Evolutionary conservation across 2,113 vertebrate species (phyloP).

Genomic region (Corythornis vintsioides): DNA sequence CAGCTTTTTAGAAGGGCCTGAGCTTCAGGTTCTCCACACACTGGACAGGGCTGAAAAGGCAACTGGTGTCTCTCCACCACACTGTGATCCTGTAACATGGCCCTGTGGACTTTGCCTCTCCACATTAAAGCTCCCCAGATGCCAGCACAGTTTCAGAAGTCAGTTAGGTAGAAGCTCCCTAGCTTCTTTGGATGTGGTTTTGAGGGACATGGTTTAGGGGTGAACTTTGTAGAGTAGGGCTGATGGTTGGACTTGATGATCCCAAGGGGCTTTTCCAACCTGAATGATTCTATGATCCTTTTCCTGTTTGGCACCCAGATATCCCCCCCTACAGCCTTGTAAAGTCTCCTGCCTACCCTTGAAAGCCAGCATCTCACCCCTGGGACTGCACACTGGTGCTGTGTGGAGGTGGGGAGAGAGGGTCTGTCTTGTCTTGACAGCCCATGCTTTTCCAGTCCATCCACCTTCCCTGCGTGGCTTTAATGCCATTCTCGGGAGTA

Average conservation of each 20-base stretch:
- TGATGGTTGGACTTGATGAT: too few relatives aligned
- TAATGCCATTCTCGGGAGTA: not conserved
- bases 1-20: not conserved
- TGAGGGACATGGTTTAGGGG: too few relatives aligned
- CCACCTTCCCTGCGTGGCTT: fast-evolving
- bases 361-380: not conserved
- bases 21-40: not conserved
- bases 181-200: not conserved
- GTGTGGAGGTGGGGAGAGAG: not conserved
- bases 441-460: fast-evolving
- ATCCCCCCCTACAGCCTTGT: not conserved
- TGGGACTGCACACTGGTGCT: not conserved
- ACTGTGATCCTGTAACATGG: not conserved
- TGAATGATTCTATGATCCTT: not conserved
- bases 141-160: not conserved
- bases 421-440: not conserved
- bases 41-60: not conserved
- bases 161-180: not conserved
- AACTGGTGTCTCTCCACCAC: not conserved
- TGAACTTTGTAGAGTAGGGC: too few relatives aligned
- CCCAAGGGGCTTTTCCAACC: too few relatives aligned
- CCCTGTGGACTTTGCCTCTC: not conserved
- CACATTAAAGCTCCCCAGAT: not conserved
- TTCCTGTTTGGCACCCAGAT: not conserved
- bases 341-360: not conserved